Evolutionary conservation across 2,113 vertebrate genomes (phyloP).

Genomic region (Rhinoptilus africanus): DNA sequence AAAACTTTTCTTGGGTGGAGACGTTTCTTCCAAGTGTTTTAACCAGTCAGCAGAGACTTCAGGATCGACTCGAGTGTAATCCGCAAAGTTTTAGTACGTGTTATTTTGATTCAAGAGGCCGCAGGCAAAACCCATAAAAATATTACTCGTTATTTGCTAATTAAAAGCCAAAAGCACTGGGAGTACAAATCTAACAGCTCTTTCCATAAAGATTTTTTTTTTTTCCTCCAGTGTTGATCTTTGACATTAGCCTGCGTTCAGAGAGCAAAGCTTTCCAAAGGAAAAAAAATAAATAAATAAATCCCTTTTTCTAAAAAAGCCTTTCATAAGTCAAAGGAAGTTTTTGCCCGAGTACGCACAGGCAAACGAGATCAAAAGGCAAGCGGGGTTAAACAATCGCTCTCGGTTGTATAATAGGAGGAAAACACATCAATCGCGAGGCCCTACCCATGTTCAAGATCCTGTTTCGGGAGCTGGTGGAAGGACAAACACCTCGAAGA

Average conservation of each 20-base stretch:
- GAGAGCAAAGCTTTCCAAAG: background rate
- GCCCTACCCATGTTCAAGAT: background rate
- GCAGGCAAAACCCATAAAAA: background rate
- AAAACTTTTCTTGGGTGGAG: rapidly evolving
- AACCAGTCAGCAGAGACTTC: background rate
- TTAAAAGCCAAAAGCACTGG: background rate
- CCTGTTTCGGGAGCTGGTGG: background rate
- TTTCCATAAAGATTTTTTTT: background rate
- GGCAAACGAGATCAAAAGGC: background rate
- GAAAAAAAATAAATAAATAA: background rate
- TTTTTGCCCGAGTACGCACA: background rate
- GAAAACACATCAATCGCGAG: background rate
- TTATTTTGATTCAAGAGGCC: background rate
- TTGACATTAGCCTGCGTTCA: rapidly evolving
- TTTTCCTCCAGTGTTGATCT: background rate
- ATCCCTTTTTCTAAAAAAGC: background rate
- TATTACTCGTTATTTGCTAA: background rate
- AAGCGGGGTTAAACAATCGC: background rate
- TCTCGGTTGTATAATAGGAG: background rate
- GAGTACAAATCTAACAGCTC: background rate
- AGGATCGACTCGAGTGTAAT: background rate
- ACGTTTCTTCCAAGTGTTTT: background rate
- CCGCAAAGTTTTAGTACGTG: background rate
- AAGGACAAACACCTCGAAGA: background rate
- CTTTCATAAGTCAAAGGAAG: background rate